Conservation (phyloP, 2,797 vertebrate species). For the Enteromius fasciolatus region DNA sequence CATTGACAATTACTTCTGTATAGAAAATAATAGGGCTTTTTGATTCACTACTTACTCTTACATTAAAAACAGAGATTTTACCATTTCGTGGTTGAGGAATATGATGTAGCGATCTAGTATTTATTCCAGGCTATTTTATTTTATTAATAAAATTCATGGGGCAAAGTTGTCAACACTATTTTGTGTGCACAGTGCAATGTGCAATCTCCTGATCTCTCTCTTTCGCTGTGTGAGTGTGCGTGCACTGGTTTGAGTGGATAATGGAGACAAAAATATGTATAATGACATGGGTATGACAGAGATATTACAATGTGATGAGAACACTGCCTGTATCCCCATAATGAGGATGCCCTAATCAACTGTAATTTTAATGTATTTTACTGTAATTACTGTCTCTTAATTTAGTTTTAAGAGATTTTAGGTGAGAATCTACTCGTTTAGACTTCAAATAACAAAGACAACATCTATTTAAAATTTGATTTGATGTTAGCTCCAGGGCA, state of each 20-base stretch:
- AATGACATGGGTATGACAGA: background rate
- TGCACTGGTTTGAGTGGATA: background rate
- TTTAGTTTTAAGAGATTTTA: background rate
- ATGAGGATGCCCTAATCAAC: background rate
- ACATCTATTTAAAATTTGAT: background rate
- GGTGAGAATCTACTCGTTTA: background rate
- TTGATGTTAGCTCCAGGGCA: background rate
- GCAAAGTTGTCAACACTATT: background rate
- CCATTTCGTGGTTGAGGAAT: background rate
- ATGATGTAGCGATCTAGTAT: background rate
- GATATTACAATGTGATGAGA: background rate
- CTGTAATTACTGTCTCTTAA: background rate
- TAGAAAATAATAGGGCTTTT: background rate
- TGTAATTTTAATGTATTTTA: background rate
- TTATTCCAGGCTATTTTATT: background rate
- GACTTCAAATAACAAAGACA: background rate
- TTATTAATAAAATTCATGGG: background rate
- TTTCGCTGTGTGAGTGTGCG: too few species aligned
- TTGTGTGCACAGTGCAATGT: background rate
- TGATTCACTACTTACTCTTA: background rate
- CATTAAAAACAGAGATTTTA: background rate
- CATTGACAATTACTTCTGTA: background rate
- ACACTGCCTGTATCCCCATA: background rate
- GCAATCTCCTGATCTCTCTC: background rate
- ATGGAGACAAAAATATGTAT: background rate